Base-by-base conservation (phyloP, 2,797 vertebrate species). In the Falco concolor region DNA sequence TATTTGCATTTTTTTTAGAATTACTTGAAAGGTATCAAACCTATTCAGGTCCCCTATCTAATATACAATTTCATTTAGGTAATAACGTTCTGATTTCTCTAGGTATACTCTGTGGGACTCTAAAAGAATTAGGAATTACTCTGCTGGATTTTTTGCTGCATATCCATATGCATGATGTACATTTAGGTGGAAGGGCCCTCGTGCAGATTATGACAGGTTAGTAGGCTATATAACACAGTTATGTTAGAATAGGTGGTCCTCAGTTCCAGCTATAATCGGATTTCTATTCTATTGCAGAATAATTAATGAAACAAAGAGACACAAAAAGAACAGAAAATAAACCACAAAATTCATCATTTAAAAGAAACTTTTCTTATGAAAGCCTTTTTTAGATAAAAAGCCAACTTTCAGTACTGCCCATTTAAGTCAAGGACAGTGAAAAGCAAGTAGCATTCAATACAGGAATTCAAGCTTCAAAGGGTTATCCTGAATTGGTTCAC, bases 401-500 rank as follows among this genome's bases (percentile, higher is more conserved):
- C 3, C 63, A 90, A 36, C 44, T 72, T 74, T 91, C 65, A 84
- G 44, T 92, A 95, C 68, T 73, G 67, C 45, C 47, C 47, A 54
- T 96, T 96, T 93, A 78, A 96, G 89, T 78, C 92, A 96, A 97
- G 95, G 97, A 97, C 97, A 97, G 87, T 76, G 89, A 95, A 97
- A 96, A 92, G 92, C 87, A 97, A 97, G 89, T 6, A 96, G 89
- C 89, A 96, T 96, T 97, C 89, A 75, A n/a, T 54, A 85, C 13
- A 87, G 50, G 64, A 95, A 92, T 93, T 96, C 84, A 80, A 92
- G 73, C 93, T 96, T 95, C 85, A 96, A 92, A 98, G 96, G 72
- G 95, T 97, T 98, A 97, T 97, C 89, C 68, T 96, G 96, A 97
- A 97, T 85, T 80, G 93, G 93, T 96, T 97, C 94, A 91, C 96